Evolutionary conservation across 1,140 invertebrate genomes (phyloP).

Genomic region (Andricus grossulariae): DNA sequence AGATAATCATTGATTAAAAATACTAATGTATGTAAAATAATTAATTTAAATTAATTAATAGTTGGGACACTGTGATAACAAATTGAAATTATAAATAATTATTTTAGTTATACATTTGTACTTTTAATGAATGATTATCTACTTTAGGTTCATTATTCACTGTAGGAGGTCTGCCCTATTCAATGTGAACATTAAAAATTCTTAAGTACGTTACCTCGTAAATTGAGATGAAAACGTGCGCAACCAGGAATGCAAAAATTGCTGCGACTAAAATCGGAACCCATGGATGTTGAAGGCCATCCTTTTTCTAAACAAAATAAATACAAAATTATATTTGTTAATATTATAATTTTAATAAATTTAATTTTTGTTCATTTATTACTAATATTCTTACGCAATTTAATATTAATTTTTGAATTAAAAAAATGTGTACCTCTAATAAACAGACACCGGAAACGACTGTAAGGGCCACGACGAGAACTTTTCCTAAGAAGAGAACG

Average conservation of each 20-base stretch:
- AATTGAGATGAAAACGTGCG: constrained; percentile 86
- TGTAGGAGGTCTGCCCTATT: background rate
- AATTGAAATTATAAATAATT: too few relatives aligned
- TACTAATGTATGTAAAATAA: too few relatives aligned
- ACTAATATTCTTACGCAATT: background rate
- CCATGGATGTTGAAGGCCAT: constrained; percentile 82
- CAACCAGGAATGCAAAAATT: constrained; percentile 84
- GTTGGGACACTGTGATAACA: too few relatives aligned
- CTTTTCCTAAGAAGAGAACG: constrained; percentile 85
- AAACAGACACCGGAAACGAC: constrained; percentile 79
- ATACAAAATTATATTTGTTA: constrained; percentile 13
- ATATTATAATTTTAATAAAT: background rate
- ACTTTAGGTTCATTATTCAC: too few relatives aligned
- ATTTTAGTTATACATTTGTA: too few relatives aligned
- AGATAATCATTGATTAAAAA: too few relatives aligned
- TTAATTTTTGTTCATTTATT: background rate
- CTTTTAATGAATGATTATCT: too few relatives aligned
- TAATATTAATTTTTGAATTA: constrained; percentile 1
- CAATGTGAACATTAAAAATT: background rate
- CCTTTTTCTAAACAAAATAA: constrained; percentile 74
- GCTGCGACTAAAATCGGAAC: constrained; percentile 81
- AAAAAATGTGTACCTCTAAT: constrained; percentile 75
- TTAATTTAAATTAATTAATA: too few relatives aligned
- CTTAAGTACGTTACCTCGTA: constrained; percentile 81
- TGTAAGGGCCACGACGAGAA: constrained; percentile 81